Evolutionary conservation across 2,888 invertebrate genomes (phyloP).

Genomic region (Diaperis boleti): DNA sequence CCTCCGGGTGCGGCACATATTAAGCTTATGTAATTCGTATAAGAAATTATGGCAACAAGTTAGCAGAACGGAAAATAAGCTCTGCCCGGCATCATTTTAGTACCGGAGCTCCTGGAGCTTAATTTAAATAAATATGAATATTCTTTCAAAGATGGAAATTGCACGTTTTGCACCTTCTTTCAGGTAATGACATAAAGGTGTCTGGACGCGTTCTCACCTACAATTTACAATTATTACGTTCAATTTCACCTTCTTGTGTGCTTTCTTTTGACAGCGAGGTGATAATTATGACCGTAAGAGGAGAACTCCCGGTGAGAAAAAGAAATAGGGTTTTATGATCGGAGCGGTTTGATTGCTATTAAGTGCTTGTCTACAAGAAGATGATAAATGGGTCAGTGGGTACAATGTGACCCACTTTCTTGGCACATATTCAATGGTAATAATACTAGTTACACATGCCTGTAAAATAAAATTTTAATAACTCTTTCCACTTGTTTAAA

Average conservation of each 20-base stretch:
- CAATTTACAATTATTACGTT: constrained; percentile 32
- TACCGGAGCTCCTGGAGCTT: constrained; percentile 10
- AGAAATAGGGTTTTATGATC: background rate
- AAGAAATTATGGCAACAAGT: constrained; percentile 15
- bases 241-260: constrained; percentile 27
- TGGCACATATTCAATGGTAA: background rate
- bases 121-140: constrained; percentile 13
- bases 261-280: constrained; percentile 8
- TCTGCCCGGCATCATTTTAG: background rate
- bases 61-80: constrained; percentile 2
- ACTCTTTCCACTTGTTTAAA: no score
- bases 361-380: no score
- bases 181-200: constrained; percentile 9
- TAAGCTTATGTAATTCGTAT: constrained; percentile 11
- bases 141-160: constrained; percentile 17
- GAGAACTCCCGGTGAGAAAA: constrained; percentile 1
- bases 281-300: constrained; percentile 25
- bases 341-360: no score
- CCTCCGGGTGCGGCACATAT: constrained; percentile 17
- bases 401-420: background rate
- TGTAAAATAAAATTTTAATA: background rate
- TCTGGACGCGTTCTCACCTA: constrained; percentile 25
- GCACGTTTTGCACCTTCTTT: constrained; percentile 8
- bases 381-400: background rate
- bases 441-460: no score